A percentile compares a stretch with the other conserved stretches of the same genome.
These are phyloP conservation scores for Ips nitidus DNA, from an alignment of 1,140 invertebrate genomes.

Conservation along the genomic window DNA sequence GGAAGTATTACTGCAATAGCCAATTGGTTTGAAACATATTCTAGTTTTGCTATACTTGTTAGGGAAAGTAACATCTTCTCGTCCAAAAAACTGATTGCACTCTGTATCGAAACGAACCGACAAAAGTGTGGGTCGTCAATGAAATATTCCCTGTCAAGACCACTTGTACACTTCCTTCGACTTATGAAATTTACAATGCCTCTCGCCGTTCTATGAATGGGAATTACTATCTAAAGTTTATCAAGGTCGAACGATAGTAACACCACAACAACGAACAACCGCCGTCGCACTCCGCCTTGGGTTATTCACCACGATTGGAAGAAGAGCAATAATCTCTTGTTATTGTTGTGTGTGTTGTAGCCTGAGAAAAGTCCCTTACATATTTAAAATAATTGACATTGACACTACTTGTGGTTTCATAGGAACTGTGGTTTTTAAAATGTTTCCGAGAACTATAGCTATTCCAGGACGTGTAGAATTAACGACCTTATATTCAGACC, in stretches of 20 bases:
- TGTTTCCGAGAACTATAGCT: neutral
- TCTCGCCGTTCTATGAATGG: constrained; percentile 33
- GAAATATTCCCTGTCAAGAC: constrained; percentile 17
- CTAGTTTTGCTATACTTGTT: no score
- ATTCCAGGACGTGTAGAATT: neutral
- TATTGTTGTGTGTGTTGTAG: no score
- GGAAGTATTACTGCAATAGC: no score
- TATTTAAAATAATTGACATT: neutral
- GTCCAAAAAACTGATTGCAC: no score
- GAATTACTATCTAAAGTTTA: constrained; percentile 36
- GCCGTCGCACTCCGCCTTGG: neutral
- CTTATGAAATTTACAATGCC: constrained; percentile 27
- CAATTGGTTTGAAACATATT: no score
- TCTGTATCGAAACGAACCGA: no score
- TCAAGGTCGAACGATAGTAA: constrained; percentile 34
- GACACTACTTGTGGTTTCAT: neutral
- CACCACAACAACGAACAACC: neutral
- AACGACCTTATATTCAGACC: neutral
- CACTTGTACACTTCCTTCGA: constrained; percentile 20
- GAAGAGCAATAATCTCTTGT: neutral
- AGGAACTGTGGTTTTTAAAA: neutral
- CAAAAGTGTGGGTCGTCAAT: constrained; percentile 11
- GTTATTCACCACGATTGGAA: constrained; percentile 6
- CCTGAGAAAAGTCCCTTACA: neutral
- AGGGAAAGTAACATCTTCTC: no score